Conservation (phyloP, 1,140 invertebrate genomes). For the Lamellibrachia luymesi region DNA sequence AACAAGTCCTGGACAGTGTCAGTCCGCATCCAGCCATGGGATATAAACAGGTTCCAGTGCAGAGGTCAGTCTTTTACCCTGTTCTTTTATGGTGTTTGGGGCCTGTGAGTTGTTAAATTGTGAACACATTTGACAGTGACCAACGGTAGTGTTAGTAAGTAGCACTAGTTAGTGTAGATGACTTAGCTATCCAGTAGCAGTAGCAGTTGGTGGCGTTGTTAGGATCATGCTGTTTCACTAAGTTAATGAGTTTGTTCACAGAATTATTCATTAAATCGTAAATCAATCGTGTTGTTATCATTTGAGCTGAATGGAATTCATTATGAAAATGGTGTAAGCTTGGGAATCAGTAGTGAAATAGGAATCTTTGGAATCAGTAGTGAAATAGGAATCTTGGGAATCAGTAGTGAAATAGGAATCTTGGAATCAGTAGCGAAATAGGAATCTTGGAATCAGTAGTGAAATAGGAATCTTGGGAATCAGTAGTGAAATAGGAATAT, state of each 20-base stretch:
- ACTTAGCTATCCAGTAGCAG: neutral
- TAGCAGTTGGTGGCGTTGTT: neutral
- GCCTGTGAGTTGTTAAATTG: neutral
- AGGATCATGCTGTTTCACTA: neutral
- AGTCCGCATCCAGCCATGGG: neutral
- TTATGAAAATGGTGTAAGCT: neutral
- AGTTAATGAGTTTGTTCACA: neutral
- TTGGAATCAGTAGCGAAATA: too few relatives aligned
- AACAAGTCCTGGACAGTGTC: neutral
- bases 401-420: too few relatives aligned
- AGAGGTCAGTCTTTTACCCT: neutral
- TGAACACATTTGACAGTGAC: neutral
- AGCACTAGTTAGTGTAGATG: neutral
- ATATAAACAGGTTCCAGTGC: neutral
- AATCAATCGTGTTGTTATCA: neutral
- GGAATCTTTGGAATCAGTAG: too few relatives aligned
- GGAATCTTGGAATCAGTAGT: too few relatives aligned
- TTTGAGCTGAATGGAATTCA: neutral
- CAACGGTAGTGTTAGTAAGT: neutral
- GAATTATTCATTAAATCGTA: neutral
- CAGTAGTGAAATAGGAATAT: too few relatives aligned
- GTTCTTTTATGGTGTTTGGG: neutral
- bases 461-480: too few relatives aligned
- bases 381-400: too few relatives aligned
- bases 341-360: too few relatives aligned